A percentile compares a stretch with the other conserved stretches of the same genome.
Conservation (phyloP, 2,113 vertebrate genomes). For the Xiphophorus couchianus region DNA sequence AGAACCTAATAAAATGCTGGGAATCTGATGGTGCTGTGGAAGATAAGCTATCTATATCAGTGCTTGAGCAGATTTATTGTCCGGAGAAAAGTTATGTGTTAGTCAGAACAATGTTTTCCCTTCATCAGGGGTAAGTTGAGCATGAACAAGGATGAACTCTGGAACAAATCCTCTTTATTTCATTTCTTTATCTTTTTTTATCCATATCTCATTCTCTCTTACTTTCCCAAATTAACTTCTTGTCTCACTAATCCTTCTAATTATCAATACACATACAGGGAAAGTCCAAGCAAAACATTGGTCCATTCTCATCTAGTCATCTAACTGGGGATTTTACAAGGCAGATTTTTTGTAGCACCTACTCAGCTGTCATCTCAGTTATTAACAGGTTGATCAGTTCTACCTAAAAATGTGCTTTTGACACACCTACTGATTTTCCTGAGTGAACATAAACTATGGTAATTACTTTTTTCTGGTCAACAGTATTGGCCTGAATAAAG, state of each 20-base stretch:
- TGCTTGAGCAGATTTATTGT: constrained; percentile 73
- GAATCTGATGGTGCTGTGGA: constrained; percentile 61
- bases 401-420: constrained; percentile 62
- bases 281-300: constrained; percentile 6
- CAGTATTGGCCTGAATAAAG: constrained; percentile 73
- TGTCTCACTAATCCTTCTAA: constrained; percentile 11
- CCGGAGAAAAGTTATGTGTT: constrained; percentile 67
- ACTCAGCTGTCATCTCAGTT: constrained; percentile 71
- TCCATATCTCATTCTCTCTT: constrained; percentile 23
- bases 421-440: constrained; percentile 73
- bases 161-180: constrained; percentile 65
- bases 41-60: constrained; percentile 77
- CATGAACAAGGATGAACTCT: constrained; percentile 68
- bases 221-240: constrained; percentile 5
- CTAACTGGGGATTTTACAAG: constrained; percentile 37
- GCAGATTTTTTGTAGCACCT: constrained; percentile 35
- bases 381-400: constrained; percentile 72
- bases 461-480: constrained; percentile 60
- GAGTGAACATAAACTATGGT: constrained; percentile 72
- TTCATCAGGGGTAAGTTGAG: constrained; percentile 71
- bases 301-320: constrained; percentile 24
- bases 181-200: constrained; percentile 33
- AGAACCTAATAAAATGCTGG: constrained; percentile 60
- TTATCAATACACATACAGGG: constrained; percentile 3
- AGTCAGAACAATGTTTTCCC: constrained; percentile 62